Conservation (phyloP, 2,113 vertebrate genomes). For the Hippopotamus amphibius region DNA sequence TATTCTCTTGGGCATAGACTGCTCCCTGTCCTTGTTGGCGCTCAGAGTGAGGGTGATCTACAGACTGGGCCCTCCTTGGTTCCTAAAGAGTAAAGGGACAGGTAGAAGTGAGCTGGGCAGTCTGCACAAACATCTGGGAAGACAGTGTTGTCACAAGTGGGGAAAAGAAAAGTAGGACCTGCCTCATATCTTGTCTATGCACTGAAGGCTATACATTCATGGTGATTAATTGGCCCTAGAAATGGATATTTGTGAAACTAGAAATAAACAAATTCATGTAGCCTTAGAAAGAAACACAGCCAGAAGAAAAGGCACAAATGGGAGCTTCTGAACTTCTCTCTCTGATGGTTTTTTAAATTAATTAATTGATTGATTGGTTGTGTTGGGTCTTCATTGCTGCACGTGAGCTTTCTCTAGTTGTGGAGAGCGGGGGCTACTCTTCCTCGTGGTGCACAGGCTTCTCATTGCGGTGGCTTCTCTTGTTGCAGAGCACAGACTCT, state of each 20-base stretch:
- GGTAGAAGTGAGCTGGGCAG: neutral
- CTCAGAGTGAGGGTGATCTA: neutral
- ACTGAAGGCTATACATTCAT: too few species aligned
- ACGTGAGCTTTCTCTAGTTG: too few species aligned
- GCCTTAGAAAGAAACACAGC: neutral
- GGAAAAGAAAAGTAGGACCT: neutral
- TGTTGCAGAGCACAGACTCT: too few species aligned
- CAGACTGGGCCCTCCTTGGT: fast-evolving
- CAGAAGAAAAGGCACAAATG: neutral
- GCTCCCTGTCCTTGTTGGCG: too few species aligned
- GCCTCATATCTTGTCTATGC: neutral
- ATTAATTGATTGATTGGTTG: too few species aligned
- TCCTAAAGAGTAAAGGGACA: too few species aligned
- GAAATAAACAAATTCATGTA: neutral
- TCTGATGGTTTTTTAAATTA: too few species aligned
- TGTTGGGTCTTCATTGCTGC: too few species aligned
- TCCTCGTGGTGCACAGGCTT: too few species aligned
- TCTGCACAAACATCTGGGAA: neutral
- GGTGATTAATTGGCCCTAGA: neutral
- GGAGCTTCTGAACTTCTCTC: neutral
- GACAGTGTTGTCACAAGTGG: neutral
- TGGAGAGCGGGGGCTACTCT: too few species aligned
- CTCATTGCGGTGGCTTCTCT: too few species aligned
- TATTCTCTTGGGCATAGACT: neutral
- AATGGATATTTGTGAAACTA: neutral